Conservation (phyloP, 2,888 invertebrate species). For the Macrophya annulata region DNA sequence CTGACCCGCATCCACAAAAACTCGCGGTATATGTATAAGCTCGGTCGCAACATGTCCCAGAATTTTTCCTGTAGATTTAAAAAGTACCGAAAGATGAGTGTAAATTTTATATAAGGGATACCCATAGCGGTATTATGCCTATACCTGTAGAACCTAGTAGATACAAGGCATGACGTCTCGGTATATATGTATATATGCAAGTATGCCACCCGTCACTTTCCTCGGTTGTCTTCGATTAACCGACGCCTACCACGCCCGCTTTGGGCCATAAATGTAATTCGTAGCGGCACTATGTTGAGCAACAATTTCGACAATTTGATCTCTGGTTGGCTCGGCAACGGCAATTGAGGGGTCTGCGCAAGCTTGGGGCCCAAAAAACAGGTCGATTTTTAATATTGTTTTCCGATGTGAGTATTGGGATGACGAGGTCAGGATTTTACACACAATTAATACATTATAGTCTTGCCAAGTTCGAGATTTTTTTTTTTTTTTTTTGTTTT, state of each 20-base stretch:
- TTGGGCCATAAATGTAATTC: not conserved
- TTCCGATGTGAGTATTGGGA: too few relatives aligned
- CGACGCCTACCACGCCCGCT: not conserved
- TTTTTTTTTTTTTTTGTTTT: too few relatives aligned
- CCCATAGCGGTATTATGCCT: not conserved
- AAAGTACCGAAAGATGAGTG: not conserved
- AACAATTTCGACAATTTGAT: constrained; percentile 29
- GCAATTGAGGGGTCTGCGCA: too few relatives aligned
- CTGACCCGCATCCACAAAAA: too few relatives aligned
- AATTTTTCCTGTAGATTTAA: not conserved
- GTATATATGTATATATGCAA: not conserved
- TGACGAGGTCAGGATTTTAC: too few relatives aligned
- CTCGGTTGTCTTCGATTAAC: not conserved
- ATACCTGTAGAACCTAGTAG: not conserved
- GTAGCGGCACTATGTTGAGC: not conserved
- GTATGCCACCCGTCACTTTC: not conserved
- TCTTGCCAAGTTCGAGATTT: too few relatives aligned
- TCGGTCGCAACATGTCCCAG: not conserved
- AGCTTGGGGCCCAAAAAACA: too few relatives aligned
- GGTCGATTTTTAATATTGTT: too few relatives aligned
- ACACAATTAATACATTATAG: too few relatives aligned
- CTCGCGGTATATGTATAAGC: not conserved
- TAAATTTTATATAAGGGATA: not conserved
- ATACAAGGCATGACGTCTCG: not conserved
- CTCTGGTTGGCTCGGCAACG: not conserved